Conservation (phyloP, 1,140 invertebrate species). For the Leptopilina boulardi region DNA sequence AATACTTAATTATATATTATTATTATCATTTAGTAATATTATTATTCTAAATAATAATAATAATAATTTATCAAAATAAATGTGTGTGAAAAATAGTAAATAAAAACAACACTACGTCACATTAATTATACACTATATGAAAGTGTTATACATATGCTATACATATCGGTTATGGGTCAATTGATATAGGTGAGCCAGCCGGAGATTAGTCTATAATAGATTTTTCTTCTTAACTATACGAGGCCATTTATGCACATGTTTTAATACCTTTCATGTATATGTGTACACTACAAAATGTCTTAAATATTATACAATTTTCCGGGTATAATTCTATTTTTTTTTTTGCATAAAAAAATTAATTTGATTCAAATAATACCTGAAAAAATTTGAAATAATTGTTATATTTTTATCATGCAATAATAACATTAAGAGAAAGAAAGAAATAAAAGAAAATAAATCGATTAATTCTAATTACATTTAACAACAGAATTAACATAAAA, state of each 20-base stretch:
- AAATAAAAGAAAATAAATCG: too few relatives aligned
- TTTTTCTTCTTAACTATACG: constrained; percentile 37
- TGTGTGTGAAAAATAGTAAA: neutral
- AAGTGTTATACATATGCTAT: constrained; percentile 34
- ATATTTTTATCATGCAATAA: too few relatives aligned
- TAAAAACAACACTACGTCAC: constrained; percentile 3
- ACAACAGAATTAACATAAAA: too few relatives aligned
- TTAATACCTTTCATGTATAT: neutral
- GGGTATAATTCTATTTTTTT: too few relatives aligned
- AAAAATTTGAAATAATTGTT: too few relatives aligned
- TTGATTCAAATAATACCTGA: too few relatives aligned
- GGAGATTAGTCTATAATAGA: constrained; percentile 52
- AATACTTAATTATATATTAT: too few relatives aligned
- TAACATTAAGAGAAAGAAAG: too few relatives aligned
- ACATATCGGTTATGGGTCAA: constrained; percentile 54
- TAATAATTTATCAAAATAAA: neutral
- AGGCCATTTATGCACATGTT: neutral
- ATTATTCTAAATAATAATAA: neutral
- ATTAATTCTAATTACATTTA: too few relatives aligned
- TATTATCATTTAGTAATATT: too few relatives aligned
- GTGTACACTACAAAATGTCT: neutral
- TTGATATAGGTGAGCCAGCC: constrained; percentile 58
- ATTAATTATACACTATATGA: constrained; percentile 45
- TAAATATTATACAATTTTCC: neutral
- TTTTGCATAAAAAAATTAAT: too few relatives aligned